Base-by-base conservation (phyloP, 2,888 invertebrate genomes). In the Endotricha flammealis region DNA sequence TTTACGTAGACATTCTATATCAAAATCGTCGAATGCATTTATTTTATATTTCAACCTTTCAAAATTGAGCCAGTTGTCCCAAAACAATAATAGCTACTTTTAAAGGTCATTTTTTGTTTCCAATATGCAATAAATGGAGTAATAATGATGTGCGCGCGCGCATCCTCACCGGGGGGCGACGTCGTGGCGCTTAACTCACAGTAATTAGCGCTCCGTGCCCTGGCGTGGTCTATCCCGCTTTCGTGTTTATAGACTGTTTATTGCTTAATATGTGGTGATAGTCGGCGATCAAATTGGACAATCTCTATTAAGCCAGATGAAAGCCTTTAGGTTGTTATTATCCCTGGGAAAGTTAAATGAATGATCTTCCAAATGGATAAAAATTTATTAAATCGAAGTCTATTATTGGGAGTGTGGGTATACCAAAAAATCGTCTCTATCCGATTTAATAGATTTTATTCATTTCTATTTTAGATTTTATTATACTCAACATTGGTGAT, bases 41-140 rank as follows among this genome's bases (percentile, higher is more conserved):
- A n/a, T n/a, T n/a, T 16, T 16, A 3, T 6, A 4, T 16, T 6
- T 16, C 16, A 3, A 6, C 3, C 4, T 12, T 31, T 10, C 2
- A 12, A 11, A 31, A 12, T 49, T 50, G 45, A 52, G 39, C 36
- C 39, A 36, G 42, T 40, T 42, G 43, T 57, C 54, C 48, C 48
- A 60, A 66, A 61, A 58, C 57, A 53, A 58, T 65, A 63, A 61
- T 59, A 52, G 57, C 53, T 45, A 49, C 61, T 57, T 52, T 47
- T 47, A 46, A 53, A 54, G 58, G 53, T 48, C 57, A 53, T 67
- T 72, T 68, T 70, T 77, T 74, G 66, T 72, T 71, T 74, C 62
- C 65, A 75, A 77, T 79, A 79, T 73, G 74, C 74, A 77, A 74
- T 80, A 78, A 78, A 78, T 74, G 73, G 69, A 65, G 57, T 67